Evolutionary conservation across 2,113 vertebrate genomes (phyloP).

Genomic region (Pyrgilauda ruficollis): DNA sequence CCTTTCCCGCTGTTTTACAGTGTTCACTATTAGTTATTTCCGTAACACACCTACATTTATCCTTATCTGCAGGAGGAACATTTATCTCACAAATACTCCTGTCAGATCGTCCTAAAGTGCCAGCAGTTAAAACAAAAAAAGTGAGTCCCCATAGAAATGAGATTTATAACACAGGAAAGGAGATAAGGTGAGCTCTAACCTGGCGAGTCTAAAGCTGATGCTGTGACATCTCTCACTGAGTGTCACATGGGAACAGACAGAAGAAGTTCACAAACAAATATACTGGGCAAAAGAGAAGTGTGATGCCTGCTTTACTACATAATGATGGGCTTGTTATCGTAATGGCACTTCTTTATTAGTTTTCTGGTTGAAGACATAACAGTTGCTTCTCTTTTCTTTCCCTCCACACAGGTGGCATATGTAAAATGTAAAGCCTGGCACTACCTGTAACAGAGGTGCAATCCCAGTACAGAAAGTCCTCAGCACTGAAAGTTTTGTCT

Average conservation of each 20-base stretch:
- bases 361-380: neutral
- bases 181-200: neutral
- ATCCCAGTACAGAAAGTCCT: fast-evolving
- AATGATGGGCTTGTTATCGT: neutral
- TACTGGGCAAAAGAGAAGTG: neutral
- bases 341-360: neutral
- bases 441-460: neutral
- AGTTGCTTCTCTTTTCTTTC: neutral
- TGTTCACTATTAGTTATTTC: constrained; percentile 50
- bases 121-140: neutral
- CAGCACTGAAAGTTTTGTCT: neutral
- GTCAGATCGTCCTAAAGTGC: neutral
- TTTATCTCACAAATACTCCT: constrained; percentile 12
- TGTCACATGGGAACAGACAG: neutral
- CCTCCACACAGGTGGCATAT: neutral
- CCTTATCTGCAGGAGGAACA: constrained; percentile 2
- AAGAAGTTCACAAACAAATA: neutral
- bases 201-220: neutral
- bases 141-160: neutral
- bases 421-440: neutral
- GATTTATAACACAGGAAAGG: neutral
- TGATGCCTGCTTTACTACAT: neutral
- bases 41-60: neutral
- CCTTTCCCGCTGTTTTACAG: neutral
- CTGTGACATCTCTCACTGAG: fast-evolving